Percentiles rank a stretch among this genome's conserved stretches.
phyloP scores from a whole-genome alignment of 2,113 vertebrate species.

The Cacatua alba region DNA sequence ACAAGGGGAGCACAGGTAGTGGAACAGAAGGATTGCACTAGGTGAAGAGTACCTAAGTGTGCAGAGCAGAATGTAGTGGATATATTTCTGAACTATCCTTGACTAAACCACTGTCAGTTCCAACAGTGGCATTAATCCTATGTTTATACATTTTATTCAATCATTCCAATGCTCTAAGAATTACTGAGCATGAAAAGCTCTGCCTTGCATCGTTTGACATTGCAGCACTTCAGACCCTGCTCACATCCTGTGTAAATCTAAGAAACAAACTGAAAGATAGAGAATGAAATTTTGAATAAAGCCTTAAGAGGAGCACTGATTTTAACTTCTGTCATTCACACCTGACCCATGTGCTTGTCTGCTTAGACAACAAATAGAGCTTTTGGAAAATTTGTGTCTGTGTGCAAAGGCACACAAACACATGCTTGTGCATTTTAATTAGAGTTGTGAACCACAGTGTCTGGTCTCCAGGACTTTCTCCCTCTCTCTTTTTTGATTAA shows the following conservation, averaged over 20 bases:
- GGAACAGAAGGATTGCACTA: not conserved
- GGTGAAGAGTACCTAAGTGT: accelerated
- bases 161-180: not conserved
- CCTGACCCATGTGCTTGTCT: not conserved
- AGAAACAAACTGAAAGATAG: not conserved
- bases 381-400: not conserved
- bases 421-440: not conserved
- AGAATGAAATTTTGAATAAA: not conserved
- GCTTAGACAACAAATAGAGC: not conserved
- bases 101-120: not conserved
- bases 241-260: too few species aligned
- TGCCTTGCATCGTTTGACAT: not conserved
- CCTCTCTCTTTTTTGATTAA: not conserved
- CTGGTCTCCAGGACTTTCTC: not conserved
- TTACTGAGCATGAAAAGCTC: not conserved
- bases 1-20: not conserved
- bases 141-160: not conserved
- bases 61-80: not conserved
- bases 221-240: not conserved
- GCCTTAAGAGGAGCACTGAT: not conserved
- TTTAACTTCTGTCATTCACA: not conserved
- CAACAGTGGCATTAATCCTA: not conserved
- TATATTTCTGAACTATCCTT: not conserved
- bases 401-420: not conserved
- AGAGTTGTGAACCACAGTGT: not conserved